Percentiles rank a stretch among this genome's conserved stretches.
phyloP scores from a whole-genome alignment of 2,797 vertebrate species.

The Trichosurus vulpecula region DNA sequence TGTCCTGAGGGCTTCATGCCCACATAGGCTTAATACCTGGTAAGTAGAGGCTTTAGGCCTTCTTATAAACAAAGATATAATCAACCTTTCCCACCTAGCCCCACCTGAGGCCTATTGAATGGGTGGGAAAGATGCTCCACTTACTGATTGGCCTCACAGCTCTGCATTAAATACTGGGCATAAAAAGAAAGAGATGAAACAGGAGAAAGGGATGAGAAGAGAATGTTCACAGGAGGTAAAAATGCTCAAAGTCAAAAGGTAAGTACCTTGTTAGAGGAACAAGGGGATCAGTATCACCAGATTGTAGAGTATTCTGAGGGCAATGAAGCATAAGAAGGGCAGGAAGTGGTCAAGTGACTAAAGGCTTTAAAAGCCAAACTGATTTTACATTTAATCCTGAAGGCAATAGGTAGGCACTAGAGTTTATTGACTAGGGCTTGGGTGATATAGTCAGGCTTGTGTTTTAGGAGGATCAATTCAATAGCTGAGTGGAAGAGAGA shows the following conservation, averaged over 20 bases:
- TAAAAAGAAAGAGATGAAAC: neutral
- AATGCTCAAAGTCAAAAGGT: neutral
- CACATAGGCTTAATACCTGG: no score
- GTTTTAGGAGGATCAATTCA: neutral
- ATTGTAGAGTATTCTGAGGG: neutral
- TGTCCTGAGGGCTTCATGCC: no score
- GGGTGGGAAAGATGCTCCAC: no score
- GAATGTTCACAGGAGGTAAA: neutral
- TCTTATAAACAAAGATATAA: no score
- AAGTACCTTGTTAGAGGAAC: neutral
- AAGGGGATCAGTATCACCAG: neutral
- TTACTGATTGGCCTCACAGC: no score
- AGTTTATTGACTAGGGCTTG: neutral
- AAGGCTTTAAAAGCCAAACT: neutral
- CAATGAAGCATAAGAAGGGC: neutral
- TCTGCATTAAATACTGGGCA: neutral
- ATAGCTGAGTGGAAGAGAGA: neutral
- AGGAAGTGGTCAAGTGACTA: neutral
- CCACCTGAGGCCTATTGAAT: no score
- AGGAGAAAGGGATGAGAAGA: neutral
- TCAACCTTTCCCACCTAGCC: no score
- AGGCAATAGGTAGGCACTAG: neutral
- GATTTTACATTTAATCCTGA: neutral
- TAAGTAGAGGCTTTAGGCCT: no score
- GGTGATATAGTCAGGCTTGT: neutral